phyloP scores from a whole-genome alignment of 2,797 vertebrate genomes.

The Delichon dasypus region DNA sequence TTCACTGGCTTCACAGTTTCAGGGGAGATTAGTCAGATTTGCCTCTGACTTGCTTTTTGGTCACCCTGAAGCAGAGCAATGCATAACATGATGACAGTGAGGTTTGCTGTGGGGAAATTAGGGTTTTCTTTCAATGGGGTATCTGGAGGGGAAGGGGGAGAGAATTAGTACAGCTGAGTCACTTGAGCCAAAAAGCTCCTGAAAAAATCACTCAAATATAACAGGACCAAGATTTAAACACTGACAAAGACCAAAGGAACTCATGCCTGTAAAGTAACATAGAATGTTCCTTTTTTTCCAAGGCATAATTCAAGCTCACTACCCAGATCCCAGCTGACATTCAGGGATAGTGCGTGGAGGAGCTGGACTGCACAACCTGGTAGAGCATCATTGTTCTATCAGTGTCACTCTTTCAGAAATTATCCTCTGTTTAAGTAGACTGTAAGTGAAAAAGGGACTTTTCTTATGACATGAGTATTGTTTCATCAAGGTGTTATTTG shows the following conservation, averaged over 20 bases:
- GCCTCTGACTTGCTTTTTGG: background rate
- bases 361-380: background rate
- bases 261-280: background rate
- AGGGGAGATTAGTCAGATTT: conserved; percentile 24
- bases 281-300: background rate
- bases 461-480: background rate
- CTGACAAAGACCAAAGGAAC: background rate
- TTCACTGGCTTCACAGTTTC: conserved; percentile 9
- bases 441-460: background rate
- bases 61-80: conserved; percentile 26
- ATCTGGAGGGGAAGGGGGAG: background rate
- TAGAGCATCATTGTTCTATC: background rate
- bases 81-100: background rate
- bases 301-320: background rate
- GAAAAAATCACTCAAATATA: background rate
- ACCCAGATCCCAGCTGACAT: background rate
- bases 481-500: background rate
- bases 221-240: background rate
- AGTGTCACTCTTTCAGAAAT: background rate
- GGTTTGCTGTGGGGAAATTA: background rate
- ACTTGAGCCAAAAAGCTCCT: background rate
- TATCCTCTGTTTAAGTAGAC: background rate
- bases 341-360: background rate
- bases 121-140: background rate
- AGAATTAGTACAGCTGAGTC: background rate